Percentiles rank a stretch among this genome's conserved stretches.
phyloP scores from a whole-genome alignment of 2,113 vertebrate species.

The Eleginops maclovinus region DNA sequence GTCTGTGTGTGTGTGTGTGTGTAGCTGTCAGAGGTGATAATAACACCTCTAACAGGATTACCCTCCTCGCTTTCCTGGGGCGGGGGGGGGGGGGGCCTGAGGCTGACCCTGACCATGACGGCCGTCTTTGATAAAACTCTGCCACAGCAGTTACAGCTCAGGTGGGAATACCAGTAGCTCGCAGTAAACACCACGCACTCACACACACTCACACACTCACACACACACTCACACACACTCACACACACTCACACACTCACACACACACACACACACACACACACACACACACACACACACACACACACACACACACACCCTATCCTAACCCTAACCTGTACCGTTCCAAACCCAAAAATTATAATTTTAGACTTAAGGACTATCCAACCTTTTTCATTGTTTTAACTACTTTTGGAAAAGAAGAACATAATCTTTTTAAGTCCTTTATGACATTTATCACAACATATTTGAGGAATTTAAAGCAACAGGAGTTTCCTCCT shows the following conservation, averaged over 20 bases:
- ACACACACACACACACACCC: no score
- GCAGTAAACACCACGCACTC: constrained; percentile 15
- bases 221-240: constrained; percentile 1
- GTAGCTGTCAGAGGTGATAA: constrained; percentile 52
- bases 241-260: not conserved
- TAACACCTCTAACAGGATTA: constrained; percentile 66
- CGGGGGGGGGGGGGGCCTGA: no score
- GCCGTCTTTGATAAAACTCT: constrained; percentile 55
- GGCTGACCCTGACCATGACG: constrained; percentile 52
- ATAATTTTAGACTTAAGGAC: no score
- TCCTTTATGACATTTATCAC: no score
- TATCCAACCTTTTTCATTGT: no score
- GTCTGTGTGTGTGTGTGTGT: constrained; percentile 27
- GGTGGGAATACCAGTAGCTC: constrained; percentile 14
- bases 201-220: constrained; percentile 1
- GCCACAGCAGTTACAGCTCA: constrained; percentile 46
- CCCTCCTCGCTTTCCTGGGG: constrained; percentile 26
- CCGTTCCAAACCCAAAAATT: no score
- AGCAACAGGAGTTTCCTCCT: no score
- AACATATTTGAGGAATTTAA: no score
- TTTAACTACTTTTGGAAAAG: no score
- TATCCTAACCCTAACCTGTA: no score
- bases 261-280: not conserved
- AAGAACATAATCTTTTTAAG: no score
- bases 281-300: not conserved